phyloP scores from a whole-genome alignment of 2,113 vertebrate genomes.

The Rhinichthys klamathensis region DNA sequence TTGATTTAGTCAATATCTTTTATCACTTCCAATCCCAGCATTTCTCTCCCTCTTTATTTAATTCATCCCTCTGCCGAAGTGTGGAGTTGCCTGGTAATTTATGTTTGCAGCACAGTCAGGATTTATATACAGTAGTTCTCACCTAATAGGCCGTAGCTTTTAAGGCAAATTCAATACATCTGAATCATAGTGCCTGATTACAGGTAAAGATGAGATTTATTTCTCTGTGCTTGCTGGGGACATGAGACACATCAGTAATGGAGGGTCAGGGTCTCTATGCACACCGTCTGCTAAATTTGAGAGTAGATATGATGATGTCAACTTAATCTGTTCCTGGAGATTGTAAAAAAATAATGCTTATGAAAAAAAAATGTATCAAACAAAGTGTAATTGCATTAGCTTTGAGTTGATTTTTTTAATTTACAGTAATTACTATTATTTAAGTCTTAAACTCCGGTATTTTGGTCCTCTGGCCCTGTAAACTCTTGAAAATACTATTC shows the following conservation, averaged over 20 bases:
- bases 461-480: no score
- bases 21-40: background rate
- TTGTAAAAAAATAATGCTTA: background rate
- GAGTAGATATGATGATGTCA: background rate
- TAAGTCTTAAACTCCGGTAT: background rate
- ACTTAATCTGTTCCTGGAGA: background rate
- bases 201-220: background rate
- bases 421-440: background rate
- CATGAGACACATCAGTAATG: background rate
- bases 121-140: background rate
- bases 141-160: conserved; percentile 16
- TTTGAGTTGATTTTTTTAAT: background rate
- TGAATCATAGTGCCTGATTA: background rate
- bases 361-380: no score
- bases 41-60: background rate
- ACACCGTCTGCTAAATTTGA: background rate
- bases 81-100: background rate
- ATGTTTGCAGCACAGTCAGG: background rate
- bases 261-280: background rate
- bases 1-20: conserved; percentile 15
- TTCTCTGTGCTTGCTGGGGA: background rate
- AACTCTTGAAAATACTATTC: background rate
- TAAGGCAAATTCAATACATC: background rate
- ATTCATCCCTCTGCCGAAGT: background rate
- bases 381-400: background rate